Percentiles rank a stretch among this genome's conserved stretches.
Conservation (phyloP, 2,797 vertebrate species). For the Malacoraja senta region DNA sequence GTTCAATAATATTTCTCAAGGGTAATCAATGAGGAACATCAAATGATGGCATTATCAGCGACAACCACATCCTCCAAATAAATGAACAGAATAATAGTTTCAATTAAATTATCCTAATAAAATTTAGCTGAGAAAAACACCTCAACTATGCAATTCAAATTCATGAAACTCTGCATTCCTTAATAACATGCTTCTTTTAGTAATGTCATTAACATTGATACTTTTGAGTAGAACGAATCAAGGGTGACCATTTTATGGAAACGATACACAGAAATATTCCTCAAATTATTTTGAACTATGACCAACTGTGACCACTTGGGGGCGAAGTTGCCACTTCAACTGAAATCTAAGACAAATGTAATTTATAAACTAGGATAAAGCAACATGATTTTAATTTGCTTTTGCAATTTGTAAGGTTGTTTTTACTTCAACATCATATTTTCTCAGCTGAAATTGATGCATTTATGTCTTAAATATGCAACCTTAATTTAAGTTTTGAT, state of each 20-base stretch:
- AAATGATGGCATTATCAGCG: too few relatives aligned
- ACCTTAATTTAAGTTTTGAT: too few relatives aligned
- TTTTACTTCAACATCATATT: background rate
- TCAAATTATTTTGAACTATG: background rate
- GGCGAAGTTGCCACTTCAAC: background rate
- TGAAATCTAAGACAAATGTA: background rate
- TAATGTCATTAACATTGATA: background rate
- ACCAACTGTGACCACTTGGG: constrained; percentile 1
- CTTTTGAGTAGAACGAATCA: background rate
- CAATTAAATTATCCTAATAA: background rate
- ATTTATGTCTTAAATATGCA: too few relatives aligned
- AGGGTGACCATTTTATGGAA: background rate
- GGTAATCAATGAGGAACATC: too few relatives aligned
- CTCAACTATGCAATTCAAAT: background rate
- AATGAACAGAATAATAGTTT: too few relatives aligned
- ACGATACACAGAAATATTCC: background rate
- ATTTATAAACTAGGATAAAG: background rate
- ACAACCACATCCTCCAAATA: too few relatives aligned
- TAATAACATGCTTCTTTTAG: background rate
- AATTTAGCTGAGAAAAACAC: background rate
- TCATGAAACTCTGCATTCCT: background rate
- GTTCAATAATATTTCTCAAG: too few relatives aligned
- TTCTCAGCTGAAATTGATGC: background rate
- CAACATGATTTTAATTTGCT: background rate
- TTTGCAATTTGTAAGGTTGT: background rate